These are phyloP conservation scores for Drosophila funebris DNA, from an alignment of 1,140 invertebrate species.

Conservation along the genomic window DNA sequence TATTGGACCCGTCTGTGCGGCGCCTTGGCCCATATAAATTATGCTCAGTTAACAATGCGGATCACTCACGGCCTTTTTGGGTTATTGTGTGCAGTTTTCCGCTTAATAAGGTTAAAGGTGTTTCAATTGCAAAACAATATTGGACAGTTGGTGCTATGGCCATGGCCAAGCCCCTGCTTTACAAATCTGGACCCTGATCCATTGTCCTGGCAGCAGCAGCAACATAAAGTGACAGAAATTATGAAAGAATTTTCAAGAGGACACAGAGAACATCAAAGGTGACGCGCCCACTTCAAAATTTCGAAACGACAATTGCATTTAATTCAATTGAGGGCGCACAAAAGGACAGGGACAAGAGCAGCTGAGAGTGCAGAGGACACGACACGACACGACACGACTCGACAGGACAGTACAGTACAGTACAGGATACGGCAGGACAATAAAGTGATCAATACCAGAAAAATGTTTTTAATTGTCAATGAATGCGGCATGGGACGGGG, in stretches of 20 bases:
- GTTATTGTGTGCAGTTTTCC: conserved; percentile 57
- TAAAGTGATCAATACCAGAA: conserved; percentile 70
- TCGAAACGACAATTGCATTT: conserved; percentile 63
- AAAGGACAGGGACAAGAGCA: conserved; percentile 36
- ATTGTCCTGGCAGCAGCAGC: conserved; percentile 45
- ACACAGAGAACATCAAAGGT: conserved; percentile 59
- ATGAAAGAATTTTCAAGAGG: conserved; percentile 61
- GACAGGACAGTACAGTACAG: neutral
- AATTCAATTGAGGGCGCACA: conserved; percentile 52
- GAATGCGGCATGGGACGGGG: conserved; percentile 38
- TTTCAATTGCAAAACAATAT: conserved; percentile 72
- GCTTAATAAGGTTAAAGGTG: conserved; percentile 72
- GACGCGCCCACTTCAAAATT: conserved; percentile 68
- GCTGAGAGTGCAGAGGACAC: conserved; percentile 36
- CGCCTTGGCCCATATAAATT: conserved; percentile 74
- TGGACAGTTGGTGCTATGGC: conserved; percentile 1
- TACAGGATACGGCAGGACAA: conserved; percentile 42
- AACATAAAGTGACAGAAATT: conserved; percentile 72
- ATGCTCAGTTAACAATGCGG: conserved; percentile 65
- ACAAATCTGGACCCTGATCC: neutral
- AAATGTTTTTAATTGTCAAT: conserved; percentile 73
- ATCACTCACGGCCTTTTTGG: conserved; percentile 29
- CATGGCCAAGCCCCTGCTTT: neutral
- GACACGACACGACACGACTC: neutral
- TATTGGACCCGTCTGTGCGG: conserved; percentile 45